Percentiles rank a stretch among this genome's conserved stretches.
Evolutionary conservation across 2,888 invertebrate genomes (phyloP).

Genomic region (Thereva nobilitata): DNA sequence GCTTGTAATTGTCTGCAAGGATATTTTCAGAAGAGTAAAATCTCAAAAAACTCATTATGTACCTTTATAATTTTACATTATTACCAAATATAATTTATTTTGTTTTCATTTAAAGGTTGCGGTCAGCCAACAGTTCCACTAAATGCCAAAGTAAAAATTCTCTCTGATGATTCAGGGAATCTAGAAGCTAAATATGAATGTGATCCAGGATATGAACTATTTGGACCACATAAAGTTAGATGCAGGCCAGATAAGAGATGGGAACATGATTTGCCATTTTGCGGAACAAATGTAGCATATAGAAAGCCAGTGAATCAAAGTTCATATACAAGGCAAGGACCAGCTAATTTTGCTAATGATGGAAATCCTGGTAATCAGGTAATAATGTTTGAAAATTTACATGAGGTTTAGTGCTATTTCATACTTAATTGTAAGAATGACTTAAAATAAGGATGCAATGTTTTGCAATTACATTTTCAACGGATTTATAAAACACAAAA

Average conservation of each 20-base stretch:
- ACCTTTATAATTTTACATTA: background rate
- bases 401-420: no score
- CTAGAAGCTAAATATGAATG: conserved; percentile 77
- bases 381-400: conserved; percentile 9
- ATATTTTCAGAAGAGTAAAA: background rate
- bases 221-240: conserved; percentile 72
- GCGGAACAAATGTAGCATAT: conserved; percentile 86
- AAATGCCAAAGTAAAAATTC: conserved; percentile 70
- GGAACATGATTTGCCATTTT: conserved; percentile 82
- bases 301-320: conserved; percentile 90
- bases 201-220: conserved; percentile 86
- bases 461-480: no score
- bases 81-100: conserved; percentile 1
- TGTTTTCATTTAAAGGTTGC: conserved; percentile 59
- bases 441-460: no score
- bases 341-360: conserved; percentile 83
- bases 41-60: background rate
- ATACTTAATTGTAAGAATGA: no score
- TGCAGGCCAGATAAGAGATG: conserved; percentile 76
- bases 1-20: background rate
- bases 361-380: conserved; percentile 73
- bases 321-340: conserved; percentile 82
- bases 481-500: no score
- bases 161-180: conserved; percentile 61
- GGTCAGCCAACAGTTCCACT: conserved; percentile 85